Percentiles rank a stretch among this genome's conserved stretches.
phyloP scores from a whole-genome alignment of 2,888 invertebrate species.

The Microplitis manilae region DNA sequence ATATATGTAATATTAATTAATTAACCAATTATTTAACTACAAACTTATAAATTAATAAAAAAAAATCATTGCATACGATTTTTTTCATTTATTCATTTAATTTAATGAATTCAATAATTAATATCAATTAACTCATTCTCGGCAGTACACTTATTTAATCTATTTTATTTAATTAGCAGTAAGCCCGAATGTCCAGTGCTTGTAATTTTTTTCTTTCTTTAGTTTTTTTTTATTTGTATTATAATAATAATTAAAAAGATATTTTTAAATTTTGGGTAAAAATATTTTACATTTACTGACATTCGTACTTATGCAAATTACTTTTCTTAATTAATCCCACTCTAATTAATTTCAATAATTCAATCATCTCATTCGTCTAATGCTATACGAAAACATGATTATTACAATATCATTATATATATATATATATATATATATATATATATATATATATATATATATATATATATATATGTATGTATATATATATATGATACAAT shows the following conservation, averaged over 20 bases:
- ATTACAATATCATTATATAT: constrained; percentile 65
- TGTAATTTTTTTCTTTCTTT: constrained; percentile 42
- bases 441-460: constrained; percentile 46
- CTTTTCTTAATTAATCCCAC: constrained; percentile 54
- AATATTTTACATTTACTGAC: constrained; percentile 54
- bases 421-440: constrained; percentile 48
- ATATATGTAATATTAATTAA: not conserved
- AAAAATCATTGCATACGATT: constrained; percentile 51
- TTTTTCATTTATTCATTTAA: constrained; percentile 52
- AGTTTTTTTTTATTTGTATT: constrained; percentile 37
- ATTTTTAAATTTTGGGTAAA: constrained; percentile 55
- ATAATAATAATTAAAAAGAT: constrained; percentile 57
- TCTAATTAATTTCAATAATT: constrained; percentile 62
- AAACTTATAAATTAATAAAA: not conserved
- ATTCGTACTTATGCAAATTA: constrained; percentile 50
- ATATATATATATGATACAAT: constrained; percentile 60
- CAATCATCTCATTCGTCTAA: constrained; percentile 62
- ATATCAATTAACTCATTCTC: constrained; percentile 40
- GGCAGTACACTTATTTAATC: constrained; percentile 45
- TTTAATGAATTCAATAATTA: constrained; percentile 39
- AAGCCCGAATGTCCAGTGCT: constrained; percentile 56
- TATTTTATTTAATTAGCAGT: constrained; percentile 24
- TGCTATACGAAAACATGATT: constrained; percentile 67
- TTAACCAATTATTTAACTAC: not conserved
- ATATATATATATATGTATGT: not conserved